Base-by-base conservation (phyloP, 2,888 invertebrate species). In the Ellobium chinense region DNA sequence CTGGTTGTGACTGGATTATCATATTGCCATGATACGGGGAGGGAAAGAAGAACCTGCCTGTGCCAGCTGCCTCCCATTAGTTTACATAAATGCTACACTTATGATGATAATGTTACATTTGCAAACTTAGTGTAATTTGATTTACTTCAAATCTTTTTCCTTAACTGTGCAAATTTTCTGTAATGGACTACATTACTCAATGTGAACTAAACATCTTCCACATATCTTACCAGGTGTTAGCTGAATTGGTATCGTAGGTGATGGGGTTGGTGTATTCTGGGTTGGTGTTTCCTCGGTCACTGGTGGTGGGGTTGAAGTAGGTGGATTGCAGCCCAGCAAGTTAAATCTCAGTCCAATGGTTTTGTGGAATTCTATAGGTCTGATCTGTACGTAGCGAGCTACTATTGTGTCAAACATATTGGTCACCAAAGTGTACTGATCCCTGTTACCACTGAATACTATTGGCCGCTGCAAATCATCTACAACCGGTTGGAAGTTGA, bases 391-490 rank as follows among this genome's bases (percentile, higher is more conserved):
- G 74, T 85, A 88, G 65, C 86, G 88, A 9, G 89, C 88, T 29
- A 56, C 58, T 31, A 83, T 69, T 1, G 62, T 24, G n/a, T 34
- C 18, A 76, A 84, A 83, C 46, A 82, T 69, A 54, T 84, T 74
- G 72, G 73, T 68, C 39, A 83, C 84, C n/a, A 86, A 83, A 12
- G 87, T 86, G 73, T 85, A 83, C 18, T 84, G 81, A 54, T 83
- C 83, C 4, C 56, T 37, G 65, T 83, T 83, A 56, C 79, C 81
- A 21, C 29, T 21, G 93, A 97, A 97, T 37, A 95, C 89, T 27
- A 31, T 21, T 24, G 79, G 79, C 14, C 29, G 37, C 14, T 58
- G 31, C 12, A 29, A 36, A 58, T 18, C 29, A 31, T 66, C 73
- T 21, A 29, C 34, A 7, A 81, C 65, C 24, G 81, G 69, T 24